Evolutionary conservation across 2,888 invertebrate genomes (phyloP).

Genomic region (Diaphora mendica): DNA sequence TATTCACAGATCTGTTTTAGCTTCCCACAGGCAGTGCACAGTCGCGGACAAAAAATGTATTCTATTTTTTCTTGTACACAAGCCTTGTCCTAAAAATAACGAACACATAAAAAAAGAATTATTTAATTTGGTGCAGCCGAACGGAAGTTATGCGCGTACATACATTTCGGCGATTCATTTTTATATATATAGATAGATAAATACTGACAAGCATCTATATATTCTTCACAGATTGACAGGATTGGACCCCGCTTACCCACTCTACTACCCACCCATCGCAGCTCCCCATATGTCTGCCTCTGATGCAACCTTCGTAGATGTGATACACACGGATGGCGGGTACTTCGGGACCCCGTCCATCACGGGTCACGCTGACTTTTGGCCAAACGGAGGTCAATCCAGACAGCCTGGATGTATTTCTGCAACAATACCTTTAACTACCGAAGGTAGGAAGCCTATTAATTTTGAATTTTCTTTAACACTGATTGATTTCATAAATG

Average conservation of each 20-base stretch:
- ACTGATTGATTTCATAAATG: background rate
- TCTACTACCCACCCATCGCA: constrained; percentile 68
- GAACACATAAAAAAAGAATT: too few relatives aligned
- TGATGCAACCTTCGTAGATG: constrained; percentile 81
- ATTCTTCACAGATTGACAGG: constrained; percentile 65
- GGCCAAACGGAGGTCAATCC: constrained; percentile 79
- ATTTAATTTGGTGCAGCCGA: too few relatives aligned
- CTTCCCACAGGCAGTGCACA: too few relatives aligned
- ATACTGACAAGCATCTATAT: background rate
- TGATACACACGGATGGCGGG: constrained; percentile 81
- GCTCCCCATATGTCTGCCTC: constrained; percentile 53
- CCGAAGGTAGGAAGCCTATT: constrained; percentile 58
- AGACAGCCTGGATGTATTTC: constrained; percentile 80
- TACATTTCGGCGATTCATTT: too few relatives aligned
- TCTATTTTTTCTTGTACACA: too few relatives aligned
- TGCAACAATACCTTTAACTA: constrained; percentile 56
- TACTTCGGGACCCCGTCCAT: constrained; percentile 65
- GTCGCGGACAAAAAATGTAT: too few relatives aligned
- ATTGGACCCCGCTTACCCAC: constrained; percentile 81
- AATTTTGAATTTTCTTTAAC: background rate
- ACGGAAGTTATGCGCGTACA: too few relatives aligned
- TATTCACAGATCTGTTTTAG: too few relatives aligned
- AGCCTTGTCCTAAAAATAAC: too few relatives aligned
- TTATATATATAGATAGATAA: too few relatives aligned
- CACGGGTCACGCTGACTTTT: constrained; percentile 77